These are phyloP conservation scores for Polypterus bichir DNA, from an alignment of 2,113 vertebrate species.

Conservation along the genomic window DNA sequence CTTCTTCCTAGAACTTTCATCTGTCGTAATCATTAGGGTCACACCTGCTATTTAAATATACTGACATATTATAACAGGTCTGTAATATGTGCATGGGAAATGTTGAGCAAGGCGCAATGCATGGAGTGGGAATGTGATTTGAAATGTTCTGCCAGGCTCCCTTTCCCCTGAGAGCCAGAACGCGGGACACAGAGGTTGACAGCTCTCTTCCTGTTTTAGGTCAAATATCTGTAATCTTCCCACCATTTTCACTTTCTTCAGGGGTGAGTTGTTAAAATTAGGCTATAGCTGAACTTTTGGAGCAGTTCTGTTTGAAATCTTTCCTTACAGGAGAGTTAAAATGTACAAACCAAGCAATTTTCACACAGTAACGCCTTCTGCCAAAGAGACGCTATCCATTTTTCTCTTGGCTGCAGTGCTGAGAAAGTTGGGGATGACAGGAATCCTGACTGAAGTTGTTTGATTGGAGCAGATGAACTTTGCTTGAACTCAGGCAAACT, in stretches of 20 bases:
- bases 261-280: slow-evolving; percentile 71
- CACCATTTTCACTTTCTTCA: slow-evolving; percentile 72
- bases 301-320: slow-evolving; percentile 49
- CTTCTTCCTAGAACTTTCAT: too few relatives aligned
- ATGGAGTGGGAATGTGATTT: slow-evolving; percentile 77
- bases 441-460: slow-evolving; percentile 8
- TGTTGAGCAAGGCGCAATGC: slow-evolving; percentile 5
- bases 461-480: slow-evolving; percentile 22
- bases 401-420: slow-evolving; percentile 12
- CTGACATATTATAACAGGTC: too few relatives aligned
- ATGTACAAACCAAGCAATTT: slow-evolving; percentile 34
- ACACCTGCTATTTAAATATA: too few relatives aligned
- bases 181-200: slow-evolving; percentile 56
- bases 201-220: slow-evolving; percentile 81
- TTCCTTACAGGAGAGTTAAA: slow-evolving; percentile 44
- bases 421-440: slow-evolving; percentile 19
- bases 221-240: slow-evolving; percentile 92
- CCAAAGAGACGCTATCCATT: slow-evolving; percentile 20
- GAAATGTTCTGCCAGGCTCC: slow-evolving; percentile 75
- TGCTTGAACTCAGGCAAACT: slow-evolving; percentile 22
- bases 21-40: too few relatives aligned
- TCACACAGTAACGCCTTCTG: slow-evolving; percentile 55
- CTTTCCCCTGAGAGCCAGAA: slow-evolving; percentile 58
- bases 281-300: slow-evolving; percentile 64
- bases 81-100: slow-evolving; percentile 19